Conservation (phyloP, 2,888 invertebrate genomes). For the Parapristionchus giblindavisi region DNA sequence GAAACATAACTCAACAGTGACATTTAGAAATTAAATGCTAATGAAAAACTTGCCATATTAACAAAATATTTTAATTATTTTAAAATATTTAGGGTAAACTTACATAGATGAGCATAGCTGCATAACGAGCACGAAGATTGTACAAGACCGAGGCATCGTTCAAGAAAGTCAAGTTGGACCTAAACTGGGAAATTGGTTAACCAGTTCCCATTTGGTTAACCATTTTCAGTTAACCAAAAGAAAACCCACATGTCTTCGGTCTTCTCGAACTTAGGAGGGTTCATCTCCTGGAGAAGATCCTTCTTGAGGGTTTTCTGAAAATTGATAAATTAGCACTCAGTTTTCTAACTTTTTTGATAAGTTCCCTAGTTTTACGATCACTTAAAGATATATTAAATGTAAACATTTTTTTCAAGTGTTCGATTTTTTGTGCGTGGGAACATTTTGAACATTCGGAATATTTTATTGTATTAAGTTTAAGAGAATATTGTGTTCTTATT, state of each 20-base stretch:
- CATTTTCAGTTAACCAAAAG: neutral
- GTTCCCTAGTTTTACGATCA: too few species aligned
- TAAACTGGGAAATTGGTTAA: neutral
- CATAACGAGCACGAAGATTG: slow-evolving; percentile 97
- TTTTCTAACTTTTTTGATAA: too few species aligned
- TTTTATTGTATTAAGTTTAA: too few species aligned
- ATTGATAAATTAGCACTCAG: too few species aligned
- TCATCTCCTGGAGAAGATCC: slow-evolving; percentile 87
- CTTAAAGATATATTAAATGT: too few species aligned
- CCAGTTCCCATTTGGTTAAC: neutral
- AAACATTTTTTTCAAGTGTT: too few species aligned
- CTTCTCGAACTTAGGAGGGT: slow-evolving; percentile 99
- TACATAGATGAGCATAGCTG: slow-evolving; percentile 82
- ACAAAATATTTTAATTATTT: neutral
- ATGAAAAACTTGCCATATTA: neutral
- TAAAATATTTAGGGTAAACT: slow-evolving; percentile 39
- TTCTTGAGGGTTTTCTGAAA: slow-evolving; percentile 81
- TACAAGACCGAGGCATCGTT: slow-evolving; percentile 98
- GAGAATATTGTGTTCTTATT: too few species aligned
- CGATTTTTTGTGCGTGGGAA: too few species aligned
- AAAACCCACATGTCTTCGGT: slow-evolving; percentile 72
- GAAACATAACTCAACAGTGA: neutral
- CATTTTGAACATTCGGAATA: too few species aligned
- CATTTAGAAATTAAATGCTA: neutral
- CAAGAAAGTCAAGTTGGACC: slow-evolving; percentile 89